A percentile compares a stretch with the other conserved stretches of the same genome.
phyloP scores from a whole-genome alignment of 2,797 vertebrate genomes.

The Petrocephalus sullivani region DNA sequence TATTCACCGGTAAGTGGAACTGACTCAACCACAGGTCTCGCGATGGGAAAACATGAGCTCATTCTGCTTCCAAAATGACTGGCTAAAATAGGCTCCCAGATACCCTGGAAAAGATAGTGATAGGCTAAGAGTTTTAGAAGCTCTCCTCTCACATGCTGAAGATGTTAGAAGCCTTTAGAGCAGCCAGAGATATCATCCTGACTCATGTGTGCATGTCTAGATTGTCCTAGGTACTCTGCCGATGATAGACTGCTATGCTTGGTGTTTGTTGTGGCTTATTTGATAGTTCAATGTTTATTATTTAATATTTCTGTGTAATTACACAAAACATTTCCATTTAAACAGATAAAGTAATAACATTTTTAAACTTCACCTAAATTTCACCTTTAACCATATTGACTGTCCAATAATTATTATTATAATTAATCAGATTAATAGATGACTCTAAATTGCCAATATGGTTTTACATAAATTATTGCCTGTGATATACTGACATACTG shows the following conservation, averaged over 20 bases:
- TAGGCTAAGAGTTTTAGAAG: neutral
- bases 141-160: neutral
- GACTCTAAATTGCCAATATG: neutral
- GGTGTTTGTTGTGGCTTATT: neutral
- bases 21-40: neutral
- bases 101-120: slow-evolving; percentile 1
- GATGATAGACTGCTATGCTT: neutral
- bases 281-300: neutral
- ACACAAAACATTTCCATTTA: neutral
- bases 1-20: neutral
- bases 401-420: neutral
- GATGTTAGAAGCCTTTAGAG: neutral
- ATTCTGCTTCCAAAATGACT: neutral
- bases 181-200: neutral
- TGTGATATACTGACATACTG: neutral
- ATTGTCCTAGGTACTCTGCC: neutral
- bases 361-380: neutral
- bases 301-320: neutral
- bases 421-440: neutral
- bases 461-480: neutral
- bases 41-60: slow-evolving; percentile 13
- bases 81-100: slow-evolving; percentile 10
- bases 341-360: neutral
- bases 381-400: neutral
- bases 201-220: neutral